Evolutionary conservation across 2,113 vertebrate species (phyloP).

Genomic region (Apteryx mantelli): DNA sequence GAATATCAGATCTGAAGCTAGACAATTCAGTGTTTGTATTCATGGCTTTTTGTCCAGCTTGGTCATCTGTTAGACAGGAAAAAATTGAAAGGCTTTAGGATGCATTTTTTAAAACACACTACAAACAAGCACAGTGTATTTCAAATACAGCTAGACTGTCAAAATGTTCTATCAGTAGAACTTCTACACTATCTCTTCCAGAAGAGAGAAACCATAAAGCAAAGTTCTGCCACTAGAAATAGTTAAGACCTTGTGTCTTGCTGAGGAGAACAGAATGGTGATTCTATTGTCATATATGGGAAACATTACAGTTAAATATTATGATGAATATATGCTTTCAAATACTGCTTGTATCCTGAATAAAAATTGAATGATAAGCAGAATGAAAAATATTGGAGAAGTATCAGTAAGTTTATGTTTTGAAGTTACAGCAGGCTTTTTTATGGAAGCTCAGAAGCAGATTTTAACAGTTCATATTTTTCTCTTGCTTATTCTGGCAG

Average conservation of each 20-base stretch:
- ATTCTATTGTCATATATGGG: background rate
- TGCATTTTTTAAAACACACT: background rate
- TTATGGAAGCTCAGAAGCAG: background rate
- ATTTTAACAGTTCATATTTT: background rate
- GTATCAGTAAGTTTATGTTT: background rate
- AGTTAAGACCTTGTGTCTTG: background rate
- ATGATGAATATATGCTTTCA: background rate
- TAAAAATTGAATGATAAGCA: background rate
- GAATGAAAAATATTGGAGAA: background rate
- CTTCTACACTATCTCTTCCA: background rate
- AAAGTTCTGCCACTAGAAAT: background rate
- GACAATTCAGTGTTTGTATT: slow-evolving; percentile 92
- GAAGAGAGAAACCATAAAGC: background rate
- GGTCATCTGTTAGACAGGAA: slow-evolving; percentile 81
- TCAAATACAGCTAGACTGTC: background rate
- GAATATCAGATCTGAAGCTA: slow-evolving; percentile 88
- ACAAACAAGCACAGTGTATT: background rate
- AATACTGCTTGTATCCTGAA: background rate
- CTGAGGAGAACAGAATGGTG: background rate
- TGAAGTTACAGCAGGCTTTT: background rate
- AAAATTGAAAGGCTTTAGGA: background rate
- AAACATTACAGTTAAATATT: background rate
- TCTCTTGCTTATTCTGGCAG: background rate
- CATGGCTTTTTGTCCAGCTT: slow-evolving; percentile 88
- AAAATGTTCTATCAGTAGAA: background rate